Evolutionary conservation across 2,113 vertebrate species (phyloP), one percentile per base, ranked within the genome.

Genomic region (Boleophthalmus pectinirostris): DNA sequence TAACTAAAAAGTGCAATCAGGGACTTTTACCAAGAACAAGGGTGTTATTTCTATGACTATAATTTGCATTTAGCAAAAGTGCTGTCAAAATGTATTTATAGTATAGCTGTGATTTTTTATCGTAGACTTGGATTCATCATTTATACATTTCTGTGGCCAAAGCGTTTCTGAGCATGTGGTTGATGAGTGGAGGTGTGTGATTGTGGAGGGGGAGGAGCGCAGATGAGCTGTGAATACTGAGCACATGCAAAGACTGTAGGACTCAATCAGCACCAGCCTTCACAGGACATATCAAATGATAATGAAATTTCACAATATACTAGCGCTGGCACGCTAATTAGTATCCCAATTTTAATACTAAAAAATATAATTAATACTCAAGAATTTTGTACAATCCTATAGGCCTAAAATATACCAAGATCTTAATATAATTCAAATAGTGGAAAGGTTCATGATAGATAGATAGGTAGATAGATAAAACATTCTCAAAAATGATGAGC

Each of bases 151-250:
- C 3, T 49, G 56, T 56, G 23, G 23, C 68, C 15, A 9, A 68
- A 46, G 23, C 75, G n/a, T 46, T 56, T 64, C 10, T 57, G 57
- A 49, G 4, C 71, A 23, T 47, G 45, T 20, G 20, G 60, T 29
- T 49, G 82, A 68, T 61, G 14, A 65, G 77, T 75, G 35, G 66
- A 38, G 58, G 58, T 61, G 54, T 47, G 57, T 66, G 35, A 49
- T 43, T 66, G 24, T 65, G 58, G 43, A 61, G 67, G n/a, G 45
- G 54, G 74, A 60, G 68, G 64, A 9, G 21, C 76, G 69, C 69
- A 82, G 78, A 75, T 67, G 74, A 81, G 66, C 75, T 20, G 64
- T 70, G 70, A 75, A 74, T 23, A 43, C 49, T 78, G 73, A 79
- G 69, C 74, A 66, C 66, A 71, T 82, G 76, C 60, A 54, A 70